These are phyloP conservation scores for Odontothrips loti DNA, from an alignment of 2,888 invertebrate genomes.

Conservation along the genomic window DNA sequence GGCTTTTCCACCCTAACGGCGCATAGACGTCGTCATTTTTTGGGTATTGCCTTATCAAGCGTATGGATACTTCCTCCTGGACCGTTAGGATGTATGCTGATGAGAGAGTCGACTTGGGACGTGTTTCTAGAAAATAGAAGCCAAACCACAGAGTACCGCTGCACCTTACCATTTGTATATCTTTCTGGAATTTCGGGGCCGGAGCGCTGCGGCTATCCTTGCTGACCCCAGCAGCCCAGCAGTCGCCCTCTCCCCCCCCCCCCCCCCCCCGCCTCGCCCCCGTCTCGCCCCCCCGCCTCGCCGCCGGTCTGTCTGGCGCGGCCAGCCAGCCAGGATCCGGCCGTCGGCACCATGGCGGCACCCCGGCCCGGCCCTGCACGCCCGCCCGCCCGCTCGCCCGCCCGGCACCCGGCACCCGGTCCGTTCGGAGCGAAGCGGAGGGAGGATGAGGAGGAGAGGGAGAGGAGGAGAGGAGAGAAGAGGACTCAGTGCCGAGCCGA, in stretches of 20 bases:
- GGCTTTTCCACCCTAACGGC: too few relatives aligned
- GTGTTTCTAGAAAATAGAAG: neutral
- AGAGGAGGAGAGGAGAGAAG: neutral
- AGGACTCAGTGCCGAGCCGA: neutral
- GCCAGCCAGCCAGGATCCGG: conserved; percentile 1
- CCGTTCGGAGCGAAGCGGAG: too few relatives aligned
- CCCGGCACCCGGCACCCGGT: neutral
- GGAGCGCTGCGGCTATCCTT: neutral
- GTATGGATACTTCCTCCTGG: too few relatives aligned
- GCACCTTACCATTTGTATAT: too few relatives aligned
- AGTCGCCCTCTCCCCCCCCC: neutral
- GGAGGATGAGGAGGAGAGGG: neutral
- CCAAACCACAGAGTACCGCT: neutral
- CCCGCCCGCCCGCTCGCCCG: neutral
- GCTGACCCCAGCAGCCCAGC: too few relatives aligned
- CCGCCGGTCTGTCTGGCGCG: conserved; percentile 8
- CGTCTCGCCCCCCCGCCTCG: neutral
- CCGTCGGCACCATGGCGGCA: conserved; percentile 8
- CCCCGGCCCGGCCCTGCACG: neutral
- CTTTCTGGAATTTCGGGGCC: neutral
- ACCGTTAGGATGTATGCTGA: too few relatives aligned
- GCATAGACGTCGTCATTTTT: too few relatives aligned
- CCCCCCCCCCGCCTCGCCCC: neutral
- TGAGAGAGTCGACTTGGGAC: too few relatives aligned
- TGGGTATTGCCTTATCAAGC: too few relatives aligned